Percentiles rank a stretch among this genome's conserved stretches.
phyloP scores from a whole-genome alignment of 2,113 vertebrate species.

The Lampris incognitus region DNA sequence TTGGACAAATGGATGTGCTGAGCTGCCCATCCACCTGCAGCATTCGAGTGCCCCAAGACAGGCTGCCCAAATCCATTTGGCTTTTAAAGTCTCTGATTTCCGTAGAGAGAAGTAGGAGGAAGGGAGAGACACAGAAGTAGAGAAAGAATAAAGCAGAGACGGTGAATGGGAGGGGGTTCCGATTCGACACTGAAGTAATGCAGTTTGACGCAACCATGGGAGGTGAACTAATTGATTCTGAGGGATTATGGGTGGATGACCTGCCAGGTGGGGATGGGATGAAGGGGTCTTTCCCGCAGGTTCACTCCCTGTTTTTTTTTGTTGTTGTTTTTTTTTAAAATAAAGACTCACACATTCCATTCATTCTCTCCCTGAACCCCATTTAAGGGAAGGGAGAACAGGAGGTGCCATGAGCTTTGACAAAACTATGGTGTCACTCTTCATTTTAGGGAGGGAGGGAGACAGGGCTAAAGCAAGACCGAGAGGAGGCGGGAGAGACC shows the following conservation, averaged over 20 bases:
- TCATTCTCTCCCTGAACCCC: conserved; percentile 70
- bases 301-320: too few relatives aligned
- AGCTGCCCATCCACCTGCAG: conserved; percentile 26
- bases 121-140: conserved; percentile 39
- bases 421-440: conserved; percentile 52
- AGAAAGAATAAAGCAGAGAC: conserved; percentile 39
- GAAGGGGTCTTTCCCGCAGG: conserved; percentile 56
- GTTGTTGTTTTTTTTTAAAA: conserved; percentile 46
- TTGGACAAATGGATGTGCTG: conserved; percentile 70
- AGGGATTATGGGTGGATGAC: conserved; percentile 75
- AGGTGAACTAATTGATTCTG: conserved; percentile 84
- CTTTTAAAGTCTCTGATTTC: conserved; percentile 62
- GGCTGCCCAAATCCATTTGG: conserved; percentile 59
- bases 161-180: conserved; percentile 21
- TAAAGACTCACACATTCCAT: conserved; percentile 68
- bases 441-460: conserved; percentile 31
- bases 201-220: conserved; percentile 72
- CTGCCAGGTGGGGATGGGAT: conserved; percentile 77
- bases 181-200: conserved; percentile 74
- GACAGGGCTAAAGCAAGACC: conserved; percentile 22
- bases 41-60: conserved; percentile 67
- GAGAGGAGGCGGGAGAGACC: conserved; percentile 47
- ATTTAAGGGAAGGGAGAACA: conserved; percentile 46
- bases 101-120: conserved; percentile 25
- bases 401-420: conserved; percentile 63